Percentiles rank a stretch among this genome's conserved stretches.
Evolutionary conservation across 1,140 invertebrate species (phyloP).

Genomic region (Macrobrachium nipponense): DNA sequence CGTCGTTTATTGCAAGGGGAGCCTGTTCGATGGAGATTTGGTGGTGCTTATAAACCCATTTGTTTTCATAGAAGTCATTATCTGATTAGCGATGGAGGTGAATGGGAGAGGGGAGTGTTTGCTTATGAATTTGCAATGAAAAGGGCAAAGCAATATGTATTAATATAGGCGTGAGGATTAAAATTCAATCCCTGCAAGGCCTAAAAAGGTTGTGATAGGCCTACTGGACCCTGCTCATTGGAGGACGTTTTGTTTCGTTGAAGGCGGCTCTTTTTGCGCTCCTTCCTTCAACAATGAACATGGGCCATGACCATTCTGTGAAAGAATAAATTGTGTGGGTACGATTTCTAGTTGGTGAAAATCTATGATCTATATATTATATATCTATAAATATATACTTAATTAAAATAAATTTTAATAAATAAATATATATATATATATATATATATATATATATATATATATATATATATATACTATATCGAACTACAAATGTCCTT

Average conservation of each 20-base stretch:
- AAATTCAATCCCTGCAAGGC: too few species aligned
- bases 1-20: slow-evolving; percentile 39
- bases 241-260: too few species aligned
- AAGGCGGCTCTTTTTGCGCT: too few species aligned
- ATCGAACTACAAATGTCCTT: too few species aligned
- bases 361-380: background rate
- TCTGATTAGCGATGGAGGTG: slow-evolving; percentile 13
- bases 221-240: too few species aligned
- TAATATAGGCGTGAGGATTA: too few species aligned
- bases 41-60: background rate
- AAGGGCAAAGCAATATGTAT: too few species aligned
- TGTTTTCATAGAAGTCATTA: slow-evolving; percentile 11
- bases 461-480: slow-evolving; percentile 8
- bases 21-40: slow-evolving; percentile 28
- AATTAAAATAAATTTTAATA: too few species aligned
- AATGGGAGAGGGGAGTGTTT: slow-evolving; percentile 10
- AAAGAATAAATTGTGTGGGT: too few species aligned
- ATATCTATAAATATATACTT: background rate
- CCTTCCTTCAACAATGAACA: too few species aligned
- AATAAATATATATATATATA: slow-evolving; percentile 16
- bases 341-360: too few species aligned
- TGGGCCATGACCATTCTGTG: background rate
- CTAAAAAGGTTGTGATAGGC: too few species aligned
- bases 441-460: slow-evolving; percentile 10
- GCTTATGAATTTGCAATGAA: slow-evolving; percentile 9